These are phyloP conservation scores for Perca schrenkii DNA, from an alignment of 2,113 vertebrate species.

Conservation along the genomic window DNA sequence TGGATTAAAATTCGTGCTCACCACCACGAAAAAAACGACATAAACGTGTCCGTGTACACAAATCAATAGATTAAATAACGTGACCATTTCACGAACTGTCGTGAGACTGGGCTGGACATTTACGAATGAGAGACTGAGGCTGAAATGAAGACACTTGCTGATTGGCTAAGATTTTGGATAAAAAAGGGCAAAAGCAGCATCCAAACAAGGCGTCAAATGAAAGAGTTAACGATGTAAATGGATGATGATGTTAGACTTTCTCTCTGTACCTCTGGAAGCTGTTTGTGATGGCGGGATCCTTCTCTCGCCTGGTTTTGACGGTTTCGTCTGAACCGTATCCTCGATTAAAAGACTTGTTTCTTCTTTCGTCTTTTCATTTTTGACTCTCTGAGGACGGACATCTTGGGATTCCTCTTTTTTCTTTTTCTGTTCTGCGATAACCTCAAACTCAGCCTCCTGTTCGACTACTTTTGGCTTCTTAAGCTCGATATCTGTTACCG, in stretches of 20 bases:
- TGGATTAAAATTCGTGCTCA: too few species aligned
- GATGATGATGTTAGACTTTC: constrained; percentile 11
- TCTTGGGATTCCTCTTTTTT: constrained; percentile 5
- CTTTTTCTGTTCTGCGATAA: background rate
- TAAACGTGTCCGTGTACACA: too few species aligned
- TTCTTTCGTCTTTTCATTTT: constrained; percentile 13
- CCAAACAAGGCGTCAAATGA: background rate
- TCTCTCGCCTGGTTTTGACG: constrained; percentile 42
- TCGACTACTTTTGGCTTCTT: constrained; percentile 12
- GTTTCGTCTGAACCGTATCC: background rate
- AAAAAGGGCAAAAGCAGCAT: background rate
- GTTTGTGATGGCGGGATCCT: constrained; percentile 20
- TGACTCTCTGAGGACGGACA: background rate
- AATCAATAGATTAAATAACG: too few species aligned
- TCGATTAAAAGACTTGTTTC: background rate
- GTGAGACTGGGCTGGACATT: too few species aligned
- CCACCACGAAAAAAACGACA: too few species aligned
- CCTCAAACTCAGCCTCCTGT: background rate
- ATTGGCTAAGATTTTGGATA: background rate
- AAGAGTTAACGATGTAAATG: constrained; percentile 12
- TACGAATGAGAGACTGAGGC: background rate
- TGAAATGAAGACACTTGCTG: background rate
- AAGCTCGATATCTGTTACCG: constrained; percentile 52
- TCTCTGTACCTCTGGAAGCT: constrained; percentile 67
- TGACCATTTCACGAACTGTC: too few species aligned